Base-by-base conservation (phyloP, 2,797 vertebrate species). In the Hybognathus amarus region DNA sequence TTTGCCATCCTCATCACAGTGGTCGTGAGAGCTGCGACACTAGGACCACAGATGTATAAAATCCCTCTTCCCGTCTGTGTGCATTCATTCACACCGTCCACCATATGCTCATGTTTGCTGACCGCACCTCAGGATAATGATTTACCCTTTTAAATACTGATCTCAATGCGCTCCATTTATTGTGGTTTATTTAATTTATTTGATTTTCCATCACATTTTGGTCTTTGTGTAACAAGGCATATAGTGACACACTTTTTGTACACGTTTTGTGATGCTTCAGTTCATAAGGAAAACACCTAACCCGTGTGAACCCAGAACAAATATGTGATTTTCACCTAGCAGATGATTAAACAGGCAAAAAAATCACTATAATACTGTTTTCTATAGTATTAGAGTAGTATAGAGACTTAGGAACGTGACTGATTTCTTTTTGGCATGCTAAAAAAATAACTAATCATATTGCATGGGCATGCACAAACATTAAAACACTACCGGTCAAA, bases 11-110 rank as follows among this genome's bases (percentile, higher is more conserved):
- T 99, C 90, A 82, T 96, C 85, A 92, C 95, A 84, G 94, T 96
- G 80, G 90, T 97, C 79, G 90, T 96, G 90, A 95, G 95, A 91
- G 90, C 95, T 83, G 92, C 95, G 71, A 97, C 97, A 7, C 77
- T 98, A 42, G 92, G 94, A 91, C 92, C 93, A 18, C 91, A 96
- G 89, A 93, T 98, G 96, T 97, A 92, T 94, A 75, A 94, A 76
- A 67, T 38, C 59, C 81, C 56, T 45, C 33, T 45, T 18, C 27
- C 20, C 7, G 2, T 45, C 69, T 27, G 47, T 70, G 70, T 81
- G 42, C 54, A 33, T 74, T 54, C 54, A 76, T 15, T 52, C 40
- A 54, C 47, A 67, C 22, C 22, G 36, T 42, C 42, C 64, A 83
- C 71, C 83, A 82, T 74, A 82, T 83, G 64, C 54, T 70, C 7